A percentile compares a stretch with the other conserved stretches of the same genome.
These are phyloP conservation scores for Arremon brunneinucha DNA, from an alignment of 2,797 vertebrate species.

Conservation along the genomic window DNA sequence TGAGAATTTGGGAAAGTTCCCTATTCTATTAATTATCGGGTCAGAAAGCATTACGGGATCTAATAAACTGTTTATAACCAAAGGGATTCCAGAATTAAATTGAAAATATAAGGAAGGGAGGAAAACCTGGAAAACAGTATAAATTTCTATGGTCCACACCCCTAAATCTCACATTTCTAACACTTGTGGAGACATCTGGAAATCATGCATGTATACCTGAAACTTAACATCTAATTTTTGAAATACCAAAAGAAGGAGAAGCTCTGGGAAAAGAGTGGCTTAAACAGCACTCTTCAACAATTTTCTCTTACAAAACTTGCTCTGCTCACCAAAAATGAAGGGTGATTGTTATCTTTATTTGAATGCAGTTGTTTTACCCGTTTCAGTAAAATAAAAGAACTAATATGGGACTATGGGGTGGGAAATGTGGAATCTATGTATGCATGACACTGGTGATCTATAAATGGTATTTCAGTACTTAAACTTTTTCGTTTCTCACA, in stretches of 20 bases:
- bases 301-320: background rate
- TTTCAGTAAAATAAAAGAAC: background rate
- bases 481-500: background rate
- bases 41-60: background rate
- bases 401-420: background rate
- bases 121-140: background rate
- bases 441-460: background rate
- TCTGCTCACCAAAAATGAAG: background rate
- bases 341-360: background rate
- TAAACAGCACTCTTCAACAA: background rate
- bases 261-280: background rate
- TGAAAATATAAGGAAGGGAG: background rate
- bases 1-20: background rate
- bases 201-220: background rate
- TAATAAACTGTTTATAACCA: background rate
- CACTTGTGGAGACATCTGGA: background rate
- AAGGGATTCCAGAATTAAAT: background rate
- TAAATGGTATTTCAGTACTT: background rate
- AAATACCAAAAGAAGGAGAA: background rate
- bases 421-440: background rate
- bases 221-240: background rate
- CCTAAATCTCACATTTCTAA: background rate
- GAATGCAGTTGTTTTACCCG: background rate
- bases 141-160: background rate
- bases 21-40: background rate